These are phyloP conservation scores for Heliconius ismenius DNA, from an alignment of 2,888 invertebrate species.

Conservation along the genomic window DNA sequence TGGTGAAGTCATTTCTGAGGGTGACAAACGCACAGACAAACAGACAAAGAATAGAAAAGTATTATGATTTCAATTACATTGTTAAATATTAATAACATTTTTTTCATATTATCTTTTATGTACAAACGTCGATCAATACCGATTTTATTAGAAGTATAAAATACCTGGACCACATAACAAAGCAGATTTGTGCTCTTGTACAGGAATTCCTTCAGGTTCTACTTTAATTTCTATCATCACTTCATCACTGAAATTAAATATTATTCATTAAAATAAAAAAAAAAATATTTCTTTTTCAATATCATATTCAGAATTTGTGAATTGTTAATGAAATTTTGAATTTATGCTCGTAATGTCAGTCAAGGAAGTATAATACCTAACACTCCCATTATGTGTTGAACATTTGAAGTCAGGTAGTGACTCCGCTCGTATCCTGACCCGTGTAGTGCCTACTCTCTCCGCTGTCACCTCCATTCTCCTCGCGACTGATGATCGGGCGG, in stretches of 20 bases:
- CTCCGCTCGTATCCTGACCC: background rate
- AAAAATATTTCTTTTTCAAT: too few relatives aligned
- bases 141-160: background rate
- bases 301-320: too few relatives aligned
- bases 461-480: slow-evolving; percentile 50
- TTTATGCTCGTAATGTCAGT: background rate
- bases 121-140: too few relatives aligned
- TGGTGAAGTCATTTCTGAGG: too few relatives aligned
- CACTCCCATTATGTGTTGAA: background rate
- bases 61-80: too few relatives aligned
- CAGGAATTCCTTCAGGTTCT: slow-evolving; percentile 87
- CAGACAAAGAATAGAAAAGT: too few relatives aligned
- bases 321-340: too few relatives aligned
- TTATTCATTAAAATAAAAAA: too few relatives aligned
- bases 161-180: slow-evolving; percentile 85
- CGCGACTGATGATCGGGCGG: slow-evolving; percentile 56
- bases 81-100: too few relatives aligned
- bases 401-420: background rate
- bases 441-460: slow-evolving; percentile 35
- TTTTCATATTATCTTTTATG: too few relatives aligned
- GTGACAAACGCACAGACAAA: too few relatives aligned
- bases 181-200: slow-evolving; percentile 84
- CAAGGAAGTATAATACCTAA: background rate
- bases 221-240: slow-evolving; percentile 84
- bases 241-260: slow-evolving; percentile 74